Base-by-base conservation (phyloP, 1,140 invertebrate species). In the Mycetomoellerius zeteki region DNA sequence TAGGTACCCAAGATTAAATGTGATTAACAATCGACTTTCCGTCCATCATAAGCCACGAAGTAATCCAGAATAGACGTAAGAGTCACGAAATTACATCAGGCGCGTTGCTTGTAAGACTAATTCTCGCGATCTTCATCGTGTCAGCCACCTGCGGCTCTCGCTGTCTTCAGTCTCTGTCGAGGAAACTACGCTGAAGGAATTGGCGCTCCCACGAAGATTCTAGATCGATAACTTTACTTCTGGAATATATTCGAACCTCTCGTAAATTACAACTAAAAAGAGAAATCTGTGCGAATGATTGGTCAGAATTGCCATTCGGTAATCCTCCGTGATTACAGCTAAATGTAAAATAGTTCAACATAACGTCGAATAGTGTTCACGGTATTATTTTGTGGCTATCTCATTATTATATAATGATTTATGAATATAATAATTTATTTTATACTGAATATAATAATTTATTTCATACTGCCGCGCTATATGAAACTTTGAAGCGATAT, bases 1-100 rank as follows among this genome's bases (percentile, higher is more conserved):
- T 98, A 96, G 96, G 96, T 94, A 71, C 33, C 81, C 77, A 43
- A 78, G 88, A 92, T 91, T 90, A 91, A 91, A 88, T 69, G 71
- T 56, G 80, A 91, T 91, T 89, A 88, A 82, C 69, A 56, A 21
- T 73, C 37, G 62, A 72, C 54, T 89, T 65, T 27, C 21, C 58
- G 52, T 50, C 27, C 60, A 10, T 58, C 65, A 52, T 50, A 52
- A 27, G 10, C 54, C 56, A 21, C 52, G 24, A 60, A 37, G 16
- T 82, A 72, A 73, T 82, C 50, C 52, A 37, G 37, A 21, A 19
- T 73, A 60, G 52, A 60, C 19, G 56, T 71, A 54, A 69, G 27
- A 69, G 10, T 47, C 69, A 1, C n/a, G 77, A 86, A 89, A 88
- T 89, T 86, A 52, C 47, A 86, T 54, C 37, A 27, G 73, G 47